phyloP scores from a whole-genome alignment of 2,797 vertebrate species.

The Petrocephalus sullivani region DNA sequence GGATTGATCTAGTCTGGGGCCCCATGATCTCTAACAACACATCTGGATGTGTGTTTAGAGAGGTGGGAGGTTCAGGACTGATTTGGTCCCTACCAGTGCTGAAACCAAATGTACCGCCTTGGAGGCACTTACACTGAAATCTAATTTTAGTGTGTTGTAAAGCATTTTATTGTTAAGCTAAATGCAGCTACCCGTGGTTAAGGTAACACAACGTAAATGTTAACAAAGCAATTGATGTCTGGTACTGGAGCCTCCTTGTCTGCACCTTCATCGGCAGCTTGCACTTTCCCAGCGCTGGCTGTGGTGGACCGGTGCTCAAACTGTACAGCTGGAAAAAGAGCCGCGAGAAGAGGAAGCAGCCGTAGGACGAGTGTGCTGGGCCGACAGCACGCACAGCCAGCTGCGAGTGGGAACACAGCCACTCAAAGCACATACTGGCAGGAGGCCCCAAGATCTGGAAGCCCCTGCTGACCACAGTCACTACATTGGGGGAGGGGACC shows the following conservation, averaged over 20 bases:
- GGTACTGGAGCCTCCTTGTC: neutral
- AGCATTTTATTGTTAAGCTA: neutral
- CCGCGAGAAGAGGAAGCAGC: constrained; percentile 77
- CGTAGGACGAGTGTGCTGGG: constrained; percentile 79
- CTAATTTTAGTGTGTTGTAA: neutral
- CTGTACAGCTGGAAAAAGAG: constrained; percentile 83
- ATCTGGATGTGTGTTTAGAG: neutral
- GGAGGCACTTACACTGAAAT: neutral
- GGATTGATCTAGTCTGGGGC: neutral
- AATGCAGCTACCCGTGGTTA: neutral
- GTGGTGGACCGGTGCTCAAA: constrained; percentile 41
- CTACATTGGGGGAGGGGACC: neutral
- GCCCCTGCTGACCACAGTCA: neutral
- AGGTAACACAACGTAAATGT: neutral
- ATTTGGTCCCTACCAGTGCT: neutral
- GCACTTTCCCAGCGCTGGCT: constrained; percentile 57
- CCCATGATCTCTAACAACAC: neutral
- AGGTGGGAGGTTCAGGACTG: neutral
- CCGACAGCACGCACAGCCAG: constrained; percentile 82
- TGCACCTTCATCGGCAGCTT: constrained; percentile 82
- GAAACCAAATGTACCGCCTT: neutral
- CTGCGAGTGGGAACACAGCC: constrained; percentile 48
- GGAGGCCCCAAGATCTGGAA: neutral
- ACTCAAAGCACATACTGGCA: neutral
- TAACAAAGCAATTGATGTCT: neutral